Evolutionary conservation across 2,113 vertebrate species (phyloP), one percentile per base, ranked within the genome.

Genomic region (Lasiurus cinereus): DNA sequence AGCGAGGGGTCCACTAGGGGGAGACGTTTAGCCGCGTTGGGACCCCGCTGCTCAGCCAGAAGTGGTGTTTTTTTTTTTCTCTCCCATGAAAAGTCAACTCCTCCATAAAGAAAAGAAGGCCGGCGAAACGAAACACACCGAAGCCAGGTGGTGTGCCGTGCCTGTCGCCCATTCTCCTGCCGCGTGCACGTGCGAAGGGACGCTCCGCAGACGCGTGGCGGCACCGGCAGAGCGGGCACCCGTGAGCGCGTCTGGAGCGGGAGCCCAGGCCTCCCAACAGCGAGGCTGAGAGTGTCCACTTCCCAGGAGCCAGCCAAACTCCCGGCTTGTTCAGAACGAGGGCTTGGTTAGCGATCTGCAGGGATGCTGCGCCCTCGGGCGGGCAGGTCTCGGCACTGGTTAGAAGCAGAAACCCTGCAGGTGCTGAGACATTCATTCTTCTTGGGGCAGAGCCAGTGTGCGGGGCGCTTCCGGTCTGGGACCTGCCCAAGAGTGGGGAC

Each of bases 1-100:
- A 22, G 6, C 0, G 18, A 29, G 48, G 52, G 13, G 33, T 11
- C 97, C 96, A 54, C 96, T 77, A 96, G 97, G 93, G 96, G 96
- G 97, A 80, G 96, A 54, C 70, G 67, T 96, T 94, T 48, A 79
- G 90, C 56, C 91, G 83, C 27, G 2, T 22, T 91, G 62, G 50
- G 59, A 24, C 6, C 22, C 43, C 1, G 16, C 10, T 0, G 48
- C 3, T 1, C 46, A 3, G 62, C 46, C n/a, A 3, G 7, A 59
- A 69, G 36, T 0, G 27, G 1, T 14, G 39, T 39, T 39, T 39
- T 39, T 39, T 52, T n/a, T 4, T 7, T n/a, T n/a, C n/a, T 1
- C 0, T 0, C 18, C 48, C 16, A 27, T 2, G 66, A 27, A 69
- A 80, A 83, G 56, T 15, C 2, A 10, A 48, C 21, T 67, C 73